These are phyloP conservation scores for Cynaeus angustus DNA, from an alignment of 2,888 invertebrate species.

Conservation along the genomic window DNA sequence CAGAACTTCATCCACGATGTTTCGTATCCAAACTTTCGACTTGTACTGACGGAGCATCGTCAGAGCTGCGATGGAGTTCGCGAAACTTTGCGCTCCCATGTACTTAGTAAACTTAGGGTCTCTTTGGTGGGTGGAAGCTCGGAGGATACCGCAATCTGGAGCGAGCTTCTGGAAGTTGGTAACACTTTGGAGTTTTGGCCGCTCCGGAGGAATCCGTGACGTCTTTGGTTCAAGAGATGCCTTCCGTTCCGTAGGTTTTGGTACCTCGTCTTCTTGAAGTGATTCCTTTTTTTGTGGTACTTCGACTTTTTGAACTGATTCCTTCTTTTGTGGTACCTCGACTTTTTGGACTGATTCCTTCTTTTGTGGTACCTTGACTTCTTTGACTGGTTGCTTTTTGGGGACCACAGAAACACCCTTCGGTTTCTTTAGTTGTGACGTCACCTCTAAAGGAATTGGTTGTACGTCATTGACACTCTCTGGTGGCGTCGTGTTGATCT, in stretches of 20 bases:
- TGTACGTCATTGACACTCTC: constrained; percentile 7
- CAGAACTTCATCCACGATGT: constrained; percentile 67
- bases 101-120: constrained; percentile 57
- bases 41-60: constrained; percentile 67
- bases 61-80: constrained; percentile 68
- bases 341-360: no score
- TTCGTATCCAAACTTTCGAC: constrained; percentile 68
- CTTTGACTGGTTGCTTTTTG: neutral
- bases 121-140: constrained; percentile 66
- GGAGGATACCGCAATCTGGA: constrained; percentile 62
- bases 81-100: constrained; percentile 65
- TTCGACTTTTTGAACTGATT: no score
- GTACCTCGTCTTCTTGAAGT: constrained; percentile 22
- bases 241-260: constrained; percentile 1
- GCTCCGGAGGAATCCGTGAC: constrained; percentile 52
- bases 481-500: constrained; percentile 61
- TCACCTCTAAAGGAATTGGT: constrained; percentile 39
- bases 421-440: constrained; percentile 17
- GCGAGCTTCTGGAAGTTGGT: constrained; percentile 57
- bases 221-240: constrained; percentile 31
- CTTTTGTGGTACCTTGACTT: no score
- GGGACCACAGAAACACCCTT: neutral
- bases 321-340: no score
- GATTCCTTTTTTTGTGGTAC: no score
- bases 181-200: constrained; percentile 56